phyloP scores from a whole-genome alignment of 2,113 vertebrate species.

The Poecilia latipinna region DNA sequence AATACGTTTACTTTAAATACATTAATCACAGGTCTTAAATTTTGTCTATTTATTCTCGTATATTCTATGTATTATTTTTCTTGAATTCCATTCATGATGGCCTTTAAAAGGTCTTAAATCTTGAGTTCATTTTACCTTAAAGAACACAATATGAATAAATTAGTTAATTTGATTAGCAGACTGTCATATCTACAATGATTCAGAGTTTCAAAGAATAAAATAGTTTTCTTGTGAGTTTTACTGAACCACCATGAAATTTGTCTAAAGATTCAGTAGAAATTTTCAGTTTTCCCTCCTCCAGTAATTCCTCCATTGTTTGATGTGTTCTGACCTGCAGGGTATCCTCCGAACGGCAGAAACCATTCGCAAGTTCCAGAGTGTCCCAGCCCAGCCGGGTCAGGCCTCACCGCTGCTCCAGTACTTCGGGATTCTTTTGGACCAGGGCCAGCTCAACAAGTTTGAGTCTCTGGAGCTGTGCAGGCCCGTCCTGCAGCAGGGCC shows the following conservation, averaged over 20 bases:
- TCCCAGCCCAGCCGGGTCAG: conserved; percentile 88
- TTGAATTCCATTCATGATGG: too few species aligned
- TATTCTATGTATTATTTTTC: too few species aligned
- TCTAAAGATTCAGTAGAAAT: not conserved
- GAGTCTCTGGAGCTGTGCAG: conserved; percentile 93
- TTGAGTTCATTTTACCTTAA: too few species aligned
- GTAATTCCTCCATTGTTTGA: conserved; percentile 17
- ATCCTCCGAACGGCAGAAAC: conserved; percentile 90
- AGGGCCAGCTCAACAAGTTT: conserved; percentile 91
- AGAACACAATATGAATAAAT: not conserved
- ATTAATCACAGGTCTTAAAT: too few species aligned
- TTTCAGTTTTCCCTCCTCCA: not conserved
- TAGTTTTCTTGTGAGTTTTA: not conserved
- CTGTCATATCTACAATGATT: too few species aligned
- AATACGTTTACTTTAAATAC: too few species aligned
- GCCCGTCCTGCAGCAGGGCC: conserved; percentile 90
- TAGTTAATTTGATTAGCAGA: not conserved
- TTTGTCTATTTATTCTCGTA: too few species aligned
- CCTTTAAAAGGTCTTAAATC: too few species aligned
- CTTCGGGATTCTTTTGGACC: conserved; percentile 92
- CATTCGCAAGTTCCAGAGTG: conserved; percentile 89
- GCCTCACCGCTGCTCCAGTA: conserved; percentile 92
- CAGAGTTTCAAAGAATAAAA: not conserved
- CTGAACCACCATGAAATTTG: not conserved
- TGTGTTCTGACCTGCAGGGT: conserved; percentile 81